Evolutionary conservation across 1,140 invertebrate species (phyloP).

Genomic region (Diabrotica undecimpunctata): DNA sequence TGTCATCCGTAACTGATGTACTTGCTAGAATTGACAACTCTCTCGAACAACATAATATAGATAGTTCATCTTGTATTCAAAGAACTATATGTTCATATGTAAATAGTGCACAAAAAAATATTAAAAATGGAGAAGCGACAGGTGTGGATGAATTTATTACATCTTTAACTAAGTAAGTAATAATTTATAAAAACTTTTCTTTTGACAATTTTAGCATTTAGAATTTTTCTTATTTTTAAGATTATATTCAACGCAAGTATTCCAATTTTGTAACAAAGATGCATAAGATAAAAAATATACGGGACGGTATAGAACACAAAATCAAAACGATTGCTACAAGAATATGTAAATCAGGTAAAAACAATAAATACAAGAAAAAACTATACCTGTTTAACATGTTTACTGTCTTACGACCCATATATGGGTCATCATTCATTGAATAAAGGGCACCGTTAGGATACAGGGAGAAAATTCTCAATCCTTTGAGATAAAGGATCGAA

Average conservation of each 20-base stretch:
- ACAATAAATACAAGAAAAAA: too few relatives aligned
- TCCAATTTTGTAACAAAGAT: too few relatives aligned
- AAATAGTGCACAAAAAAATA: constrained; percentile 62
- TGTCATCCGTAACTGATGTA: constrained; percentile 59
- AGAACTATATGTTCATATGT: constrained; percentile 72
- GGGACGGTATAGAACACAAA: too few relatives aligned
- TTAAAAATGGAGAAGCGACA: constrained; percentile 57
- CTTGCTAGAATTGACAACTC: constrained; percentile 69
- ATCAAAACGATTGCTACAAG: too few relatives aligned
- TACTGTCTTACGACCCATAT: too few relatives aligned
- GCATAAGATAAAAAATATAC: too few relatives aligned
- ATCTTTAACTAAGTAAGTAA: constrained; percentile 58
- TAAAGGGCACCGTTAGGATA: too few relatives aligned
- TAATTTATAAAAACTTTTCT: constrained; percentile 21
- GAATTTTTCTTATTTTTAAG: not conserved
- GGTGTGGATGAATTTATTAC: constrained; percentile 64
- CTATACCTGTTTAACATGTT: too few relatives aligned
- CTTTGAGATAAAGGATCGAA: too few relatives aligned
- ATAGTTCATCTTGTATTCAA: constrained; percentile 74
- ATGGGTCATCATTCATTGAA: too few relatives aligned
- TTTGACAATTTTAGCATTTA: not conserved
- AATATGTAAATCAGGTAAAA: too few relatives aligned
- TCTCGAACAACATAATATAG: constrained; percentile 69
- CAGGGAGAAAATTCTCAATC: too few relatives aligned
- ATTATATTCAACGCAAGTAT: not conserved